Evolutionary conservation across 2,797 vertebrate genomes (phyloP).

Genomic region (Pyrocephalus nanus): DNA sequence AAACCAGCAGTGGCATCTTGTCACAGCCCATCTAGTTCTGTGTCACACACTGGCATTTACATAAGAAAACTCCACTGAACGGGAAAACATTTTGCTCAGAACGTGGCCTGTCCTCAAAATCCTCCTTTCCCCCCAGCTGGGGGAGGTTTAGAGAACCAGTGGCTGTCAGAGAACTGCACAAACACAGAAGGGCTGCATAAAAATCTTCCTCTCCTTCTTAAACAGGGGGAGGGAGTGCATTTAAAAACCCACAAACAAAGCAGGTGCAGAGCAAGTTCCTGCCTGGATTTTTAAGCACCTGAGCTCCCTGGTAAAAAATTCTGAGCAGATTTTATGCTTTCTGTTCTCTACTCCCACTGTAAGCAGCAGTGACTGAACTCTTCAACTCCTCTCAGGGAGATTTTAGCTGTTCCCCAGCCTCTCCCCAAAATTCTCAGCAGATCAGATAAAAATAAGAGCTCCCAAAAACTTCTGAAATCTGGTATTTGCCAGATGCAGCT

Average conservation of each 20-base stretch:
- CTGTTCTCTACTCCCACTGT: neutral
- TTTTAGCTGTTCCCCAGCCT: neutral
- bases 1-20: conserved; percentile 22
- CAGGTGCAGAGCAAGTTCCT: neutral
- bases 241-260: neutral
- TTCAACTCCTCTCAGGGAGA: neutral
- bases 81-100: neutral
- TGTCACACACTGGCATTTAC: neutral
- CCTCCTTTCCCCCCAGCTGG: neutral
- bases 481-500: neutral
- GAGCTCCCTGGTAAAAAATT: neutral
- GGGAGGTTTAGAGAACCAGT: neutral
- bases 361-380: neutral
- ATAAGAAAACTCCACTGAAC: neutral
- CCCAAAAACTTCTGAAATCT: neutral
- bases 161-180: neutral
- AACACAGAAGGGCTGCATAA: neutral
- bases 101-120: neutral
- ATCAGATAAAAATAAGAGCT: neutral
- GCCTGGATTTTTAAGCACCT: neutral
- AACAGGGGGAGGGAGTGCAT: neutral
- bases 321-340: neutral
- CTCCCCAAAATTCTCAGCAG: neutral
- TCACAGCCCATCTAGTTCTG: neutral
- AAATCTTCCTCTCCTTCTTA: neutral